Conservation (phyloP, 2,113 vertebrate genomes). For the Polypterus senegalus region DNA sequence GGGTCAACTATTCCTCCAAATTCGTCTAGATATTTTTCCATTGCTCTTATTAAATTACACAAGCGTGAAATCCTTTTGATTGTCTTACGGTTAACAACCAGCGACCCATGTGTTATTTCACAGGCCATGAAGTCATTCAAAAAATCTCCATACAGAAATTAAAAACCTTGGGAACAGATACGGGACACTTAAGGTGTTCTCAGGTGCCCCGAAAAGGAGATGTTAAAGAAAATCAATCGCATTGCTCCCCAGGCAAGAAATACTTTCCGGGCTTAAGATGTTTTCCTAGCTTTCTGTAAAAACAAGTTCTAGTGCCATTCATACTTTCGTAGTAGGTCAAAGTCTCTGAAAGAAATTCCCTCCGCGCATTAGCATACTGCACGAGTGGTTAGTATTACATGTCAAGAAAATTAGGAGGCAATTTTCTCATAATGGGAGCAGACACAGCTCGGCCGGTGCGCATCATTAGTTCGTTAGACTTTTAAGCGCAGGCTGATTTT, state of each 20-base stretch:
- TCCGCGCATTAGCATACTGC: constrained; percentile 6
- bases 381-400: constrained; percentile 8
- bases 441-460: too few relatives aligned
- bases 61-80: not conserved
- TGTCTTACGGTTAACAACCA: constrained; percentile 1
- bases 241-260: constrained; percentile 48
- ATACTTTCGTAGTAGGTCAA: constrained; percentile 20
- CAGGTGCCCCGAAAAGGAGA: constrained; percentile 18
- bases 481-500: too few relatives aligned
- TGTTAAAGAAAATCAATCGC: constrained; percentile 22
- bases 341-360: constrained; percentile 20
- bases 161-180: constrained; percentile 29
- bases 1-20: too few relatives aligned
- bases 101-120: constrained; percentile 6
- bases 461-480: too few relatives aligned
- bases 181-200: constrained; percentile 19
- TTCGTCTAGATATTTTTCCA: too few relatives aligned
- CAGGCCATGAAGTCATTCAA: constrained; percentile 8
- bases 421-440: too few relatives aligned
- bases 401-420: too few relatives aligned
- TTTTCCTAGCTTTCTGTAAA: constrained; percentile 31
- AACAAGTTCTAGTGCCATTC: constrained; percentile 30
- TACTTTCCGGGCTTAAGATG: constrained; percentile 52
- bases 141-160: constrained; percentile 26
- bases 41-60: not conserved